A percentile compares a stretch with the other conserved stretches of the same genome.
phyloP scores from a whole-genome alignment of 1,140 invertebrate genomes.

The Thaumatotibia leucotreta region DNA sequence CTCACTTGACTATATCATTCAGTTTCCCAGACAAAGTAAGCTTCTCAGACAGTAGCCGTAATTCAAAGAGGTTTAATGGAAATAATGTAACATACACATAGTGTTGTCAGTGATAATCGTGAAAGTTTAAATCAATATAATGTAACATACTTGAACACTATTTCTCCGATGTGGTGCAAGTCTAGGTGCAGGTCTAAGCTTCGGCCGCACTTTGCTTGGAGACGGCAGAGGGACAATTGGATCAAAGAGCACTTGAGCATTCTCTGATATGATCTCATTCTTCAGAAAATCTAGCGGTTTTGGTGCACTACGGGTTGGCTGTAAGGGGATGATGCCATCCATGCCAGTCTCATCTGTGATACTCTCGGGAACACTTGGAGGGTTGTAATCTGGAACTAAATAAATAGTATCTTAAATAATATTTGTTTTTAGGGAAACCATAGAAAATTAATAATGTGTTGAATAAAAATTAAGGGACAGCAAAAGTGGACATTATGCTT shows the following conservation, averaged over 20 bases:
- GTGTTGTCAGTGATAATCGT: too few species aligned
- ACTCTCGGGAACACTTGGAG: conserved; percentile 45
- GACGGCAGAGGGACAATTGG: conserved; percentile 72
- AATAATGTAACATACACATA: too few species aligned
- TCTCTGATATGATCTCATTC: conserved; percentile 67
- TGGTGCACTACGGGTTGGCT: conserved; percentile 35
- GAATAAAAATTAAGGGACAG: too few species aligned
- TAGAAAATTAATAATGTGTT: not conserved
- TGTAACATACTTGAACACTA: conserved; percentile 60
- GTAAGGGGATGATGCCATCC: conserved; percentile 63
- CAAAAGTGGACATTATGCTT: too few species aligned
- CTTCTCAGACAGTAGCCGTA: too few species aligned
- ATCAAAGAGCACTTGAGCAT: conserved; percentile 68
- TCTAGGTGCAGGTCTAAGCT: conserved; percentile 67
- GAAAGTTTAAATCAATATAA: too few species aligned
- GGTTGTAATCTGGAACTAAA: conserved; percentile 41
- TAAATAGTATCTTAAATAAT: too few species aligned
- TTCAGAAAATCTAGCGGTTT: conserved; percentile 61
- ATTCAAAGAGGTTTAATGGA: too few species aligned
- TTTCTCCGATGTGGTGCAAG: conserved; percentile 61
- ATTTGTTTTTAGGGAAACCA: too few species aligned
- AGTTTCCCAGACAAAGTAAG: too few species aligned
- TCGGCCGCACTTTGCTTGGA: conserved; percentile 64
- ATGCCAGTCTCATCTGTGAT: conserved; percentile 48
- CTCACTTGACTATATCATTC: too few species aligned